Percentiles rank a stretch among this genome's conserved stretches.
These are phyloP conservation scores for Seriola rivoliana DNA, from an alignment of 2,113 vertebrate species.

Conservation along the genomic window DNA sequence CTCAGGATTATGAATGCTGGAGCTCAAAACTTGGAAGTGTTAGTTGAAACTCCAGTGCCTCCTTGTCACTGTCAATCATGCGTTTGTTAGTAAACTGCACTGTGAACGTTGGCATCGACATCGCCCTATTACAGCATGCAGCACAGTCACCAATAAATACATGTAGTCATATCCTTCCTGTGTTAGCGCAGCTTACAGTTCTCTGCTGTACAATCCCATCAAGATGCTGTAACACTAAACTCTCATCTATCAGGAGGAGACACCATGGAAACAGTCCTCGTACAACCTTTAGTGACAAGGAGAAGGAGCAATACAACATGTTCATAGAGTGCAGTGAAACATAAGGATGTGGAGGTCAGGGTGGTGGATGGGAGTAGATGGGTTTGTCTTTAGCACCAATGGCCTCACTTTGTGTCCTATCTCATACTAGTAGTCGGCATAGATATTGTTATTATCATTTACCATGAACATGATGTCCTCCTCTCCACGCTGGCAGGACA, in stretches of 20 bases:
- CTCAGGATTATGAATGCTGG: background rate
- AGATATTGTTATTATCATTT: constrained; percentile 10
- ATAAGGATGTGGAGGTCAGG: constrained; percentile 26
- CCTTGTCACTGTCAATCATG: background rate
- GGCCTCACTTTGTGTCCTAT: background rate
- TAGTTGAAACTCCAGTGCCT: background rate
- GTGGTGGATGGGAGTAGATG: background rate
- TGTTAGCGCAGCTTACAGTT: background rate
- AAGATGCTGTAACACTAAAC: constrained; percentile 9
- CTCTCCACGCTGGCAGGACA: background rate
- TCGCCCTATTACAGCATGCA: background rate
- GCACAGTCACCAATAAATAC: background rate
- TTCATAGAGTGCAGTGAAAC: constrained; percentile 25
- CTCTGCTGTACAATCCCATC: constrained; percentile 3
- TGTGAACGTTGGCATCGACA: background rate
- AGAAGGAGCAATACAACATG: constrained; percentile 7
- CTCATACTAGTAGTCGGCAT: background rate
- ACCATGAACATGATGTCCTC: background rate
- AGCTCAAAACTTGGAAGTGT: background rate
- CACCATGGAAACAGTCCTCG: background rate
- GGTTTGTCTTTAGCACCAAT: background rate
- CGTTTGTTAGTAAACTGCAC: background rate
- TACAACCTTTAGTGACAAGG: constrained; percentile 14
- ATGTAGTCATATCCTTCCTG: background rate
- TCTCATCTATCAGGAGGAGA: constrained; percentile 27